Base-by-base conservation (phyloP, 2,888 invertebrate genomes). In the Cheiracanthium punctorium region DNA sequence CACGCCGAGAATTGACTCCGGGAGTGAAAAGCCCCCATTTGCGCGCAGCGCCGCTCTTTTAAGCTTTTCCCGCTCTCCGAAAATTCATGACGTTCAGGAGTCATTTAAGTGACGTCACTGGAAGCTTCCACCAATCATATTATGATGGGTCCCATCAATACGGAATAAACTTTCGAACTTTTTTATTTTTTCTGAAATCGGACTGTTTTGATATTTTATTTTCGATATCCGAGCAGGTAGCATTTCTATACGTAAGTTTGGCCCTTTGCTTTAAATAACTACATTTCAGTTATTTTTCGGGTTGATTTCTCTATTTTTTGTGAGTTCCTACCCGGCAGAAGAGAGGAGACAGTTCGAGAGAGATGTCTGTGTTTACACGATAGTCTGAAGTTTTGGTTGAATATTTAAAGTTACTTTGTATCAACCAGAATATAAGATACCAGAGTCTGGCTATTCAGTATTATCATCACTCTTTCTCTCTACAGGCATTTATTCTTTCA, bases 61-160 rank as follows among this genome's bases (percentile, higher is more conserved):
- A 84, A 84, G 79, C 79, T 79, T 84, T 84, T 84, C 77, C 79
- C 84, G 69, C 79, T 67, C 72, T 77, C 82, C 77, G 74, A 52
- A 48, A 41, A 79, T 77, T 67, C 52, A 79, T 84, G 84, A 84
- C 84, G 84, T 79, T 77, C 72, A 48, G 79, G 84, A 72, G 80
- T 69, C 70, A 58, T 80, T 71, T 28, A 32, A 29, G 58, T 81
- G 84, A 84, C 82, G 82, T 84, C 82, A 84, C 82, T 65, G 77
- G 69, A 33, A 20, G 5, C 20, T 32, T 64, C 37, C 14, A 14
- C 33, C 69, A 20, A 37, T 1, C 64, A 64, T 28, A 24, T 24
- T 37, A 10, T 58, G 24, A 24, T 5, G 24, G 24, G 1, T 7
- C 58, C 20, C 58, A 24, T 58, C 24, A 5, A 58, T 58, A 58